Evolutionary conservation across 2,888 invertebrate species (phyloP), one percentile per base, ranked within the genome.

Genomic region (Drosophila ezoana): DNA sequence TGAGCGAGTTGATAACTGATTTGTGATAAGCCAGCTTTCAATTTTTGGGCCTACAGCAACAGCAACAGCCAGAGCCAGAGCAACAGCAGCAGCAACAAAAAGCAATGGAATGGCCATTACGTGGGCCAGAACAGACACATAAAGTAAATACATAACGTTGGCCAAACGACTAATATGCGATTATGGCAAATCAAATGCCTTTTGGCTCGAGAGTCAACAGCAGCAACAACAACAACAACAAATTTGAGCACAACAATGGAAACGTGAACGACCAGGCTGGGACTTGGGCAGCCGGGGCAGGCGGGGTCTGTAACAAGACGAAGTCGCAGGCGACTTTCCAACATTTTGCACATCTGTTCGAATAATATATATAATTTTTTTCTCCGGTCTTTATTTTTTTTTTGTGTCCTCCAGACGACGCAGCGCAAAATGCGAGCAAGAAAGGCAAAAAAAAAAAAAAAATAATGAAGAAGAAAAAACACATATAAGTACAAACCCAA

Each of bases 81-180:
- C 41, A 2, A 20, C 2, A 20, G 23, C 23, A n/a, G n/a, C 33
- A 54, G 49, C 70, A 49, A 40, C 48, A 65, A 33, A 20, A 52
- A 43, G 6, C 40, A 53, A 33, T 59, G 23, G 28, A 57, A 14
- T 49, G 43, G 59, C 59, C 68, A 68, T 68, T 59, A 56, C 62
- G 66, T 66, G 75, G 59, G 53, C 54, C 74, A 49, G 52, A 53
- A 66, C 75, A 81, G 70, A 81, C 87, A 85, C 72, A 88, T 82
- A 82, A 87, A 79, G 70, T 74, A 79, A 83, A 82, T 79, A 83
- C 74, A 73, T 69, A 83, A 80, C 73, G 66, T 73, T 70, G 88
- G 76, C 73, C 79, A 88, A 83, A 83, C 81, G 84, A 80, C 89
- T 89, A 83, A 84, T 84, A 86, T 83, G 81, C 84, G 87, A 84